A percentile compares a stretch with the other conserved stretches of the same genome.
phyloP scores from a whole-genome alignment of 2,888 invertebrate genomes.

The Netelia virgata region DNA sequence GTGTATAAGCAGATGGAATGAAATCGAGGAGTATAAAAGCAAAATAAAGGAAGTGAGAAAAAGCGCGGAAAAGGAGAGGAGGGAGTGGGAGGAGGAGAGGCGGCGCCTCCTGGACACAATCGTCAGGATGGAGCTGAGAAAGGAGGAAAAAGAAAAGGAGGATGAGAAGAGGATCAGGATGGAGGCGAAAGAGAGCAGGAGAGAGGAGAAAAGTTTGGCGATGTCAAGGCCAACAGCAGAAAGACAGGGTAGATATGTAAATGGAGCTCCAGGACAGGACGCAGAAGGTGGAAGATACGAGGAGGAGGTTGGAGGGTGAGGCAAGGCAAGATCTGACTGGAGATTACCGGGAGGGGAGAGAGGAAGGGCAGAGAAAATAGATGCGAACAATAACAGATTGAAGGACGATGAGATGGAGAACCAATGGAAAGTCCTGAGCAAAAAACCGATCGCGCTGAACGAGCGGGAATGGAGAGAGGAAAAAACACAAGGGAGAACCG shows the following conservation, averaged over 20 bases:
- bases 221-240: too few species aligned
- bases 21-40: neutral
- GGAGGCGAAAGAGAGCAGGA: neutral
- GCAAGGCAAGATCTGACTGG: neutral
- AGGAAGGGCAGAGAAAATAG: neutral
- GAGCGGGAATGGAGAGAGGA: neutral
- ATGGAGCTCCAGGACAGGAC: neutral
- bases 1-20: too few species aligned
- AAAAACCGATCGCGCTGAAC: neutral
- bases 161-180: neutral
- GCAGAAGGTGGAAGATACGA: neutral
- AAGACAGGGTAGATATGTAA: neutral
- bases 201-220: neutral
- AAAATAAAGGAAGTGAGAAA: neutral
- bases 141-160: neutral
- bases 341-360: neutral
- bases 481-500: neutral
- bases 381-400: neutral
- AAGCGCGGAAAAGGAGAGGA: neutral
- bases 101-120: neutral
- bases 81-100: conserved; percentile 5
- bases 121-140: neutral
- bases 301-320: neutral
- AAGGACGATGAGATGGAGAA: neutral
- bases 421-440: neutral